phyloP scores from a whole-genome alignment of 2,113 vertebrate genomes.

The Ailuropoda melanoleuca region DNA sequence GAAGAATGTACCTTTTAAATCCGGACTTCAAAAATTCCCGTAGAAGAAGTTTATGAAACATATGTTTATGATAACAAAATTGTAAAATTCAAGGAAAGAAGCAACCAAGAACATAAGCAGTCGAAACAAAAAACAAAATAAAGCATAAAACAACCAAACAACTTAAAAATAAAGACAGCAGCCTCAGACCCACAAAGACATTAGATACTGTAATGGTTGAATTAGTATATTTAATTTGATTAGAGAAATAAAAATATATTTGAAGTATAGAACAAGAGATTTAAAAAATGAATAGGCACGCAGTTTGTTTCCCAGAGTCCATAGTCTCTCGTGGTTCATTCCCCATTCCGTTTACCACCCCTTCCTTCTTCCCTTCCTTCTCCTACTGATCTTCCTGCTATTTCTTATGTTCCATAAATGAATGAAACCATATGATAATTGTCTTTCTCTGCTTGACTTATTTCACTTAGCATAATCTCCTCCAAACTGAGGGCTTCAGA shows the following conservation, averaged over 20 bases:
- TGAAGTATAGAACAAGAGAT: neutral
- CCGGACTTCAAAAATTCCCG: neutral
- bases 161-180: neutral
- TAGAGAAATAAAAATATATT: conserved; percentile 22
- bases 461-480: too few relatives aligned
- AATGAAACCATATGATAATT: too few relatives aligned
- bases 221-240: neutral
- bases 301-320: too few relatives aligned
- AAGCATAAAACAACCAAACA: neutral
- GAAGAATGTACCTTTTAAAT: neutral
- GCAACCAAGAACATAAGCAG: neutral
- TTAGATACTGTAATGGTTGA: neutral
- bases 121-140: neutral
- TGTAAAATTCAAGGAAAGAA: neutral
- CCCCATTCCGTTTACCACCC: too few relatives aligned
- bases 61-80: conserved; percentile 9
- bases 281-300: neutral
- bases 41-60: neutral
- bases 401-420: too few relatives aligned
- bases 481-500: too few relatives aligned
- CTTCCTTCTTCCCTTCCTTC: too few relatives aligned
- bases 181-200: neutral
- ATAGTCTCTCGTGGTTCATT: too few relatives aligned
- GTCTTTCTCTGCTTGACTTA: too few relatives aligned
- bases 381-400: too few relatives aligned